phyloP scores from a whole-genome alignment of 2,888 invertebrate species.

The Drosophila ustulata region DNA sequence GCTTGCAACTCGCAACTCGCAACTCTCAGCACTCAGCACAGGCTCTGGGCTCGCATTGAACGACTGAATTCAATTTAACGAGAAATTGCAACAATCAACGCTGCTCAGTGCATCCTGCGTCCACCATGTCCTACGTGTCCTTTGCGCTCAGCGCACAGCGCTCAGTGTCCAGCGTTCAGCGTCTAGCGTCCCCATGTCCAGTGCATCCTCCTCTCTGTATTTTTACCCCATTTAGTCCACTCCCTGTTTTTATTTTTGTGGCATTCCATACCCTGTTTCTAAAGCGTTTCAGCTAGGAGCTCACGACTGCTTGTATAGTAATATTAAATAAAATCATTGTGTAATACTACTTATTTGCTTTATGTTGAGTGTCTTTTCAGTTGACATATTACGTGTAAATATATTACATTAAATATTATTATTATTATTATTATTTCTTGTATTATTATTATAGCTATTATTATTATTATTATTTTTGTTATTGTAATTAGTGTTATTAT shows the following conservation, averaged over 20 bases:
- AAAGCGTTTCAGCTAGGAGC: too few species aligned
- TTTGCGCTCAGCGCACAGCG: not conserved
- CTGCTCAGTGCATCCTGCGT: constrained; percentile 45
- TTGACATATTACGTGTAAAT: too few species aligned
- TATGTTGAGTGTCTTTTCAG: too few species aligned
- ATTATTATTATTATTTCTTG: too few species aligned
- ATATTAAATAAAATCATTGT: too few species aligned
- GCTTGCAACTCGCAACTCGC: constrained; percentile 10
- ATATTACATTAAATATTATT: too few species aligned
- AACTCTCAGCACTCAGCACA: constrained; percentile 4
- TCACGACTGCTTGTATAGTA: too few species aligned
- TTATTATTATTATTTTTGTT: too few species aligned
- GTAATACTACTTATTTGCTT: too few species aligned
- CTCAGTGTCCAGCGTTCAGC: constrained; percentile 1
- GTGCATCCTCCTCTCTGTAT: not conserved
- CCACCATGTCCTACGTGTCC: not conserved
- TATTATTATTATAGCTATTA: too few species aligned
- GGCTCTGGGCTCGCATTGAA: constrained; percentile 55
- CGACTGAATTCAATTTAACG: constrained; percentile 78
- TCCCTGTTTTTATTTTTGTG: not conserved
- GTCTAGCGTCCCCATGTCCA: not conserved
- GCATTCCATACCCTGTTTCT: not conserved
- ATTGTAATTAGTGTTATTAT: too few species aligned
- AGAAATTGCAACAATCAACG: constrained; percentile 80
- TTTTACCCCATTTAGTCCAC: constrained; percentile 26